Base-by-base conservation (phyloP, 1,140 invertebrate species). In the Kradibia gibbosae region DNA sequence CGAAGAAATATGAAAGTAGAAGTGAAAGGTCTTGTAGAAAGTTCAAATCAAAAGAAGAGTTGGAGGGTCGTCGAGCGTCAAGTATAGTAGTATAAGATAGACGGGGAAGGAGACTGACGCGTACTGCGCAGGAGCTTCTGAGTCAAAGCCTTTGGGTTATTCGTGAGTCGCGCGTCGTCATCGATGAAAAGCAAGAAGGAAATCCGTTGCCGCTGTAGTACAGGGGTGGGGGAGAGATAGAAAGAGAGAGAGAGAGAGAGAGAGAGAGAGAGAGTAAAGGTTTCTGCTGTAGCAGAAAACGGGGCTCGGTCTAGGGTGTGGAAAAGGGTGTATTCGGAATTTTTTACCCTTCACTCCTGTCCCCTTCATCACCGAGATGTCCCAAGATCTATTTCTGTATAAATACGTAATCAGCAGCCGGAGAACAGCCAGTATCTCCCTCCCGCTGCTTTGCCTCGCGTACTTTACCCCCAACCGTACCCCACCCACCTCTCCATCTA, bases 361-460 rank as follows among this genome's bases (percentile, higher is more conserved):
- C 15, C 45, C n/a, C 67, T 11, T 28, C 5, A 10, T 13, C 70
- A 42, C 39, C 7, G 45, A 72, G 36, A 50, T 71, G 77, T 83
- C 81, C 65, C 76, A 65, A 83, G 85, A 88, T 86, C 84, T 86
- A 84, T 87, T 86, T 87, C 85, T 86, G 84, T 85, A 86, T 87
- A 86, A 88, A 88, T 85, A 85, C 81, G 78, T 87, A 87, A 86
- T 86, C 82, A 88, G 80, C 73, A 70, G 83, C 80, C 45, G n/a
- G 25, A 15, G 60, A 75, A 77, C 71, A 65, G 65, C 77, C 73
- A 70, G 20, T n/a, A 7, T 70, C 67, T 70, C 31, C 20, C 39
- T 45, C 39, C 67, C 25, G 11, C 39, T 70, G 67, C 36, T 28
- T 42, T 25, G 22, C 22, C 28, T 31, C 70, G 70, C 34, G 75